phyloP scores from a whole-genome alignment of 2,888 invertebrate species.

The Phoronis australis region DNA sequence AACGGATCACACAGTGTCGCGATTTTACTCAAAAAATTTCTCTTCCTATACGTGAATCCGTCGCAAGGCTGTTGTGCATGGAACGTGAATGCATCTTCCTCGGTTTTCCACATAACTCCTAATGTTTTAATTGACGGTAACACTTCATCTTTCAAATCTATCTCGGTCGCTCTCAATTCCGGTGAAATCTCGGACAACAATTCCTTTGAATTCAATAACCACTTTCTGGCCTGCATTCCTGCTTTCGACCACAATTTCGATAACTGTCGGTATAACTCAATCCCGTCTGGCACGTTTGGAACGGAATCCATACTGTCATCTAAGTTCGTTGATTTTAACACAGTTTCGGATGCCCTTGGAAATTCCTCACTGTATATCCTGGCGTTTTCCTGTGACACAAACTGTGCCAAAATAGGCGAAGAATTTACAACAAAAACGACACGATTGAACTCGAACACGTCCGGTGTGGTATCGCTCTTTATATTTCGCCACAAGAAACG shows the following conservation, averaged over 20 bases:
- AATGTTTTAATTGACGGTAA: no score
- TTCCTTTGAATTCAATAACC: conserved; percentile 12
- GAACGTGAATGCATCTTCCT: conserved; percentile 12
- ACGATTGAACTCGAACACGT: conserved; percentile 13
- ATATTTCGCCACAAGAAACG: conserved; percentile 9
- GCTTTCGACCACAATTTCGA: no score
- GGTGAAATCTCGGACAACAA: conserved; percentile 14
- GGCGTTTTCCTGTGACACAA: conserved; percentile 15
- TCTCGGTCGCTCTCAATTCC: conserved; percentile 8
- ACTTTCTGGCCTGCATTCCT: no score
- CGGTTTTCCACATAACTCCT: conserved; percentile 12
- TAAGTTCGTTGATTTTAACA: conserved; percentile 19
- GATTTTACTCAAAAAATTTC: conserved; percentile 18
- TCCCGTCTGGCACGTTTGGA: conserved; percentile 4
- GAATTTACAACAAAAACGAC: conserved; percentile 20
- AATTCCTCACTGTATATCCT: conserved; percentile 1
- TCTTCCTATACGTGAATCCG: conserved; percentile 20
- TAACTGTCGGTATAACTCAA: conserved; percentile 13
- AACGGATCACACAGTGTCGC: conserved; percentile 34
- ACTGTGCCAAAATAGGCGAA: conserved; percentile 19
- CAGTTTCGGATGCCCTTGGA: conserved; percentile 15
- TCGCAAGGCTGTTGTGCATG: conserved; percentile 1
- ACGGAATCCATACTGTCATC: conserved; percentile 18
- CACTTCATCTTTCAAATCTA: conserved; percentile 12
- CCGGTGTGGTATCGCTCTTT: background rate